Base-by-base conservation (phyloP, 2,797 vertebrate species). In the Dromococcyx pavoninus region DNA sequence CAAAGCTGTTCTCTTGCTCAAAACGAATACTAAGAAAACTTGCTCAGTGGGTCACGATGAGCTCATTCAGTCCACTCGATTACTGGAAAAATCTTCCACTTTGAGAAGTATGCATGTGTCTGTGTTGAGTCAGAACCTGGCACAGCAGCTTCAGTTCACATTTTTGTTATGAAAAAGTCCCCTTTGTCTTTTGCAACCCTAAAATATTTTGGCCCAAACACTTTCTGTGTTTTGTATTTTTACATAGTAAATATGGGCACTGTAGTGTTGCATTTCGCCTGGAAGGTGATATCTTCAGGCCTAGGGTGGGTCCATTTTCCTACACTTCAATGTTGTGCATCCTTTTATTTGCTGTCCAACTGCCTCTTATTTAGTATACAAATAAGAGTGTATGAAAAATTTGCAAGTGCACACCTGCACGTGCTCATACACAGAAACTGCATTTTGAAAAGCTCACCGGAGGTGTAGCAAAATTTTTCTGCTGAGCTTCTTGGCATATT, bases 21-120 rank as follows among this genome's bases (percentile, higher is more conserved):
- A 61, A 94, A 85, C 1, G 35, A 94, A 76, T 92, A 94, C 86
- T 94, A 69, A 96, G 93, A 95, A 94, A 94, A 95, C 90, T 95
- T 94, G 90, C 95, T 96, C 94, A 94, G 88, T 96, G 90, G 95
- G 95, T 95, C 88, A 85, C 0, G 95, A 96, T 96, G 95, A 97
- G 83, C 91, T 97, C 94, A 96, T 97, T 95, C 80, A 89, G 91
- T 94, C 86, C 84, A 74, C 74, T 95, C 7, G 30, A 74, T 97
- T 97, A 97, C 95, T 92, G 95, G 95, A 97, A 97, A 96, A 96
- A 94, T 86, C 84, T 94, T 95, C 67, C 78, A 89, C 93, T 97
- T 91, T 83, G 88, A 92, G 91, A 88, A 93, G 53, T 85, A 61
- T 69, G 71, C 69, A 73, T 87, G 88, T 85, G 86, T 95, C 86